Base-by-base conservation (phyloP, 2,113 vertebrate species). In the Etia nguti region DNA sequence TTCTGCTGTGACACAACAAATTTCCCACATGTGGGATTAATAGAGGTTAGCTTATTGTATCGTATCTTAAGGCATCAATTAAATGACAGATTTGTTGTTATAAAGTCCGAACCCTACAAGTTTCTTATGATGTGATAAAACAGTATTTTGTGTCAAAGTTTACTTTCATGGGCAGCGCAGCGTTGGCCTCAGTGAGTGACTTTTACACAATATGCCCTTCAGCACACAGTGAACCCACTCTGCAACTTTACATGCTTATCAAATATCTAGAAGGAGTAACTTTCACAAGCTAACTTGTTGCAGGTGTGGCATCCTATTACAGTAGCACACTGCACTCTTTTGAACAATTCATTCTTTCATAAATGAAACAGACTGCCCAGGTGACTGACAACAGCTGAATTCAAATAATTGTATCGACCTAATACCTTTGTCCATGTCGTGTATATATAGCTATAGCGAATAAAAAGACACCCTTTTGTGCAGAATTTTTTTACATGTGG, bases 141-240 rank as follows among this genome's bases (percentile, higher is more conserved):
- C 10, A 62, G 59, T 62, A 36, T 65, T 65, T 36, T 65, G 60
- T 65, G 60, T 65, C 6, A 36, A 65, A 65, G 31, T 65, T 12
- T 65, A n/a, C 31, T 36, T 65, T 65, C 60, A 65, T 8, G 18
- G 18, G 18, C 60, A 65, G 60, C 36, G 31, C 18, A 36, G 31
- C 0, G 1, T 36, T 12, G 31, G 10, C 60, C 18, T 65, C 31
- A n/a, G 18, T 62, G 59, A 62, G 36, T 68, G 62, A 70, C 62
- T 41, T 70, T 6, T 24, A 70, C 57, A 16, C 26, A 59, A 15
- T 31, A 31, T 31, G 26, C 65, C 12, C n/a, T 70, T 24, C 65
- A 70, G n/a, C 65, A 43, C 9, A 43, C 0, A 9, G 38, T 43
- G 65, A 70, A 70, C 7, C 38, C 65, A 16, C n/a, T 24, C 34